Evolutionary conservation across 2,113 vertebrate genomes (phyloP).

Genomic region (Triplophysa siluroides): DNA sequence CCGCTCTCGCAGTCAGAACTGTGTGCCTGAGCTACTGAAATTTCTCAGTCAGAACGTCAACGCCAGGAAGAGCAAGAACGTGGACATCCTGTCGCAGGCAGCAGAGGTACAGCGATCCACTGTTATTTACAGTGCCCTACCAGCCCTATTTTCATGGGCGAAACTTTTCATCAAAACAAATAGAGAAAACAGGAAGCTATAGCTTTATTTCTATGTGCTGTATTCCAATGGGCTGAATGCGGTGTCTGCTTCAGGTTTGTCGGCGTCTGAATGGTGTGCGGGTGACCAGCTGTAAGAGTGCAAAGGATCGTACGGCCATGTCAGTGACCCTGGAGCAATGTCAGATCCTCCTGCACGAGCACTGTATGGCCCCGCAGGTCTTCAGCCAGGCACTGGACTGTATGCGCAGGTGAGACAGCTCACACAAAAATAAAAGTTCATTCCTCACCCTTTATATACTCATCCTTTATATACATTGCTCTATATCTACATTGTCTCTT

Average conservation of each 20-base stretch:
- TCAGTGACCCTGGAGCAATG: conserved; percentile 97
- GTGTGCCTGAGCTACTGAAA: conserved; percentile 89
- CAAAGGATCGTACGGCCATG: conserved; percentile 99
- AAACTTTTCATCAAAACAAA: background rate
- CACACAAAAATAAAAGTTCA: background rate
- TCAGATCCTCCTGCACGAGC: conserved; percentile 92
- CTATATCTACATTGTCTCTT: conserved; percentile 72
- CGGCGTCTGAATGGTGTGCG: conserved; percentile 94
- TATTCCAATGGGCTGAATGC: background rate
- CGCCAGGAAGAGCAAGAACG: conserved; percentile 95
- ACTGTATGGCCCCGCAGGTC: conserved; percentile 95
- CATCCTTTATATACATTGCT: conserved; percentile 37
- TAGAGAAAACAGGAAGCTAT: too few species aligned
- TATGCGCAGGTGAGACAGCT: conserved; percentile 92
- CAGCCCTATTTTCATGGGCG: background rate
- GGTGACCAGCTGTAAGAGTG: conserved; percentile 98
- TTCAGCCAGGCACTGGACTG: conserved; percentile 98
- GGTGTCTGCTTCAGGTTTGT: conserved; percentile 76
- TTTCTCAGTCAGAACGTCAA: conserved; percentile 90
- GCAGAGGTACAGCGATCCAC: conserved; percentile 83
- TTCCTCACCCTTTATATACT: background rate
- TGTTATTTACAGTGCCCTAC: background rate
- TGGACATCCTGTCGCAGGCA: conserved; percentile 97
- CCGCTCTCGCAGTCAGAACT: conserved; percentile 89
- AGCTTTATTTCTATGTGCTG: background rate